These are phyloP conservation scores for Corythornis madagascariensis DNA, from an alignment of 2,113 vertebrate genomes.

Conservation along the genomic window DNA sequence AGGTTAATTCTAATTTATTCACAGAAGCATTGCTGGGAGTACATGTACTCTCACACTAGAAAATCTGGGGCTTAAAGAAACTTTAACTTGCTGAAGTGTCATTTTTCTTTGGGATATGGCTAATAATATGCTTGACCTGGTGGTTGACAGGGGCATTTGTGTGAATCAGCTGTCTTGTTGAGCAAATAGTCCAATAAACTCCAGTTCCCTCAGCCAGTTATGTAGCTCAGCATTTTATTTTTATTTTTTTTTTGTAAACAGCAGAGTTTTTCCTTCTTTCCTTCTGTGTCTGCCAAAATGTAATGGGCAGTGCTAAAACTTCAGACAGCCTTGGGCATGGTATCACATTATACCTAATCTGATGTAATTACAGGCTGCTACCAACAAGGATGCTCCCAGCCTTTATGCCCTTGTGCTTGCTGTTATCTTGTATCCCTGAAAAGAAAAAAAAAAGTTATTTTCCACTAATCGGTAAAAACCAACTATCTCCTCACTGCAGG, in stretches of 20 bases:
- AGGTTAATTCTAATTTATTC: neutral
- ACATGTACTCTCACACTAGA: neutral
- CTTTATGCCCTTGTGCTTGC: neutral
- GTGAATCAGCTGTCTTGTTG: neutral
- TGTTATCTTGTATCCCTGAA: constrained; percentile 26
- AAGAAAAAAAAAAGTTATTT: neutral
- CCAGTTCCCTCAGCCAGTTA: neutral
- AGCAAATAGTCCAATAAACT: neutral
- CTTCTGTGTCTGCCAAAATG: neutral
- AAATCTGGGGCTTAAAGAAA: neutral
- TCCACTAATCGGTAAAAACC: neutral
- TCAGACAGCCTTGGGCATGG: neutral
- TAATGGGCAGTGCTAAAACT: neutral
- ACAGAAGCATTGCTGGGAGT: neutral
- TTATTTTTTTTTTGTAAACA: neutral
- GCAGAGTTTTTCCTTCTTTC: neutral
- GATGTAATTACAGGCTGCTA: constrained; percentile 14
- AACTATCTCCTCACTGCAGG: constrained; percentile 47
- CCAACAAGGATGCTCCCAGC: neutral
- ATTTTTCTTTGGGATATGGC: neutral
- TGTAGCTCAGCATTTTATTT: neutral
- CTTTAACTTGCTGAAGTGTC: neutral
- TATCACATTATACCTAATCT: constrained; percentile 46
- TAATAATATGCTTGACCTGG: neutral
- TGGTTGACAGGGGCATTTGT: neutral